Conservation (phyloP, 2,888 invertebrate species). For the Rhorus exstirpatorius region DNA sequence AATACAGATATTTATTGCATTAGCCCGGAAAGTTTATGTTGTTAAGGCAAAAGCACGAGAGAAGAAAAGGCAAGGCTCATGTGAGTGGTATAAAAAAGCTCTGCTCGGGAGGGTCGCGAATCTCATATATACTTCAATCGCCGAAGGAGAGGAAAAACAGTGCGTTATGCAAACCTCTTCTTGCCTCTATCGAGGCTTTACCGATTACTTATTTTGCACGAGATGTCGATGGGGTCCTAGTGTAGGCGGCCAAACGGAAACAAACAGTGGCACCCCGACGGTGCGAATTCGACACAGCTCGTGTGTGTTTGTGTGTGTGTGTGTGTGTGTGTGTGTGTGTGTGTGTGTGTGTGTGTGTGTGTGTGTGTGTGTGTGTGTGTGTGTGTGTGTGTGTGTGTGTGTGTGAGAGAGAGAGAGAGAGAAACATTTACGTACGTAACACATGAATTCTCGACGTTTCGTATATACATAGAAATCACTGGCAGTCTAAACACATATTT, state of each 20-base stretch:
- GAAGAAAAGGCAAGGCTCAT: background rate
- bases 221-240: background rate
- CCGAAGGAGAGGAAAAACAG: conserved; percentile 8
- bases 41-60: conserved; percentile 16
- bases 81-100: background rate
- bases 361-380: background rate
- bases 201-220: conserved; percentile 21
- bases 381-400: background rate
- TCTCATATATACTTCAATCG: conserved; percentile 1
- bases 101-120: conserved; percentile 9
- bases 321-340: background rate
- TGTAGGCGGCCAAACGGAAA: conserved; percentile 50
- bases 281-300: conserved; percentile 37
- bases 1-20: conserved; percentile 62
- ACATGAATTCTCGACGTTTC: conserved; percentile 5
- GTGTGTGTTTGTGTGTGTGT: conserved; percentile 3
- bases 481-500: conserved; percentile 29
- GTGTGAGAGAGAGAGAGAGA: conserved; percentile 13
- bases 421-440: conserved; percentile 18
- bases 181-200: background rate
- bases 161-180: background rate
- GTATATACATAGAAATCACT: conserved; percentile 7
- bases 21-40: conserved; percentile 59
- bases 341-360: conserved; percentile 11
- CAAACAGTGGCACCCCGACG: conserved; percentile 41